phyloP scores from a whole-genome alignment of 1,140 invertebrate genomes.

The Carcinoscorpius rotundicauda region DNA sequence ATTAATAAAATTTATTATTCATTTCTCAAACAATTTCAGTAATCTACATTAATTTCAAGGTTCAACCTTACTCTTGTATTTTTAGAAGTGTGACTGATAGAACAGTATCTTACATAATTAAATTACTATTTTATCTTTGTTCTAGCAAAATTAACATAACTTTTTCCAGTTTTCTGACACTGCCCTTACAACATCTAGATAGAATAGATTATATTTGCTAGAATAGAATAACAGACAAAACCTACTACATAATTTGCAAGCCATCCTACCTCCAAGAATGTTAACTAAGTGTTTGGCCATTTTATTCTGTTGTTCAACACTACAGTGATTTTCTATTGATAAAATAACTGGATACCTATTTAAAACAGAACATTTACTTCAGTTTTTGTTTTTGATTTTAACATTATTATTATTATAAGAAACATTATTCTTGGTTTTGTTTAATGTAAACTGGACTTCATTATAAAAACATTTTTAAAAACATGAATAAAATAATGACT shows the following conservation, averaged over 20 bases:
- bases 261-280: conserved; percentile 21
- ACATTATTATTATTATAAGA: conserved; percentile 1
- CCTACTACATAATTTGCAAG: neutral
- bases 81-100: too few species aligned
- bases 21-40: too few species aligned
- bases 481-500: neutral
- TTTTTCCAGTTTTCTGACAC: neutral
- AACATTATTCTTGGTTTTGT: neutral
- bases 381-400: conserved; percentile 2
- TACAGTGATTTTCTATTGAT: conserved; percentile 95
- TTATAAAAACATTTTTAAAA: neutral
- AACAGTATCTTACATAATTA: too few species aligned
- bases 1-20: too few species aligned
- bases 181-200: neutral
- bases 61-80: too few species aligned
- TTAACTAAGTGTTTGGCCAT: conserved; percentile 52
- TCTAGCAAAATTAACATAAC: neutral
- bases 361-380: neutral
- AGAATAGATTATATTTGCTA: neutral
- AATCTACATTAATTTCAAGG: too few species aligned
- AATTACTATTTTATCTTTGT: neutral
- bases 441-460: neutral
- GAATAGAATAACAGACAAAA: conserved; percentile 19
- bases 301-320: conserved; percentile 73
- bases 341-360: conserved; percentile 71